Conservation (phyloP, 2,797 vertebrate genomes). For the Anabacerthia variegaticeps region DNA sequence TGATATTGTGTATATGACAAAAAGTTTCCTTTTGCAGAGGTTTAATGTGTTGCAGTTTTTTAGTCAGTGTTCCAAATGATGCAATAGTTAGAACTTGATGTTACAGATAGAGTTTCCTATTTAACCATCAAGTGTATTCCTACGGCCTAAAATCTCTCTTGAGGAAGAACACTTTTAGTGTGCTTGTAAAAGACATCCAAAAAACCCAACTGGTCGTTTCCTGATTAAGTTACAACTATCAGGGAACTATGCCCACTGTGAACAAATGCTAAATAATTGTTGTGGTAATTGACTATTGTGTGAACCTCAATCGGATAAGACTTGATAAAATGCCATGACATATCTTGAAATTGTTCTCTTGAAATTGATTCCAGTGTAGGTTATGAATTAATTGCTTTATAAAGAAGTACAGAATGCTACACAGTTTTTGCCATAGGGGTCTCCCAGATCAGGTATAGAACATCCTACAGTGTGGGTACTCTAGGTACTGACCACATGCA, state of each 20-base stretch:
- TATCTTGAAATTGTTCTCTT: not conserved
- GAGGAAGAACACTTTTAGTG: not conserved
- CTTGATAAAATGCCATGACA: not conserved
- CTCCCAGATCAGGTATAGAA: not conserved
- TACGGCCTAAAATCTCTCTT: not conserved
- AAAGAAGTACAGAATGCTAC: not conserved
- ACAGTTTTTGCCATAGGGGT: not conserved
- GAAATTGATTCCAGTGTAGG: not conserved
- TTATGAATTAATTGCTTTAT: not conserved
- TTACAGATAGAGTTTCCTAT: not conserved
- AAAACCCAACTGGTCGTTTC: not conserved
- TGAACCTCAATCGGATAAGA: not conserved
- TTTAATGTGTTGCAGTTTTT: not conserved
- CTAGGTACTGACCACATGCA: not conserved
- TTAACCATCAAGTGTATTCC: not conserved
- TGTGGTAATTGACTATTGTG: not conserved
- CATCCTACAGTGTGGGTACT: not conserved
- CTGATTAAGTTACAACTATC: not conserved
- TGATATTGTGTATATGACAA: not conserved
- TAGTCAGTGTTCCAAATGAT: not conserved
- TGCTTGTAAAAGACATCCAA: not conserved
- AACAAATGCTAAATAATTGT: not conserved
- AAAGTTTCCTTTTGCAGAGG: not conserved
- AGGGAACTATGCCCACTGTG: not conserved
- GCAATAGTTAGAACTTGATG: not conserved